Evolutionary conservation across 2,888 invertebrate genomes (phyloP), one percentile per base, ranked within the genome.

Genomic region (Stenotaenia linearis): DNA sequence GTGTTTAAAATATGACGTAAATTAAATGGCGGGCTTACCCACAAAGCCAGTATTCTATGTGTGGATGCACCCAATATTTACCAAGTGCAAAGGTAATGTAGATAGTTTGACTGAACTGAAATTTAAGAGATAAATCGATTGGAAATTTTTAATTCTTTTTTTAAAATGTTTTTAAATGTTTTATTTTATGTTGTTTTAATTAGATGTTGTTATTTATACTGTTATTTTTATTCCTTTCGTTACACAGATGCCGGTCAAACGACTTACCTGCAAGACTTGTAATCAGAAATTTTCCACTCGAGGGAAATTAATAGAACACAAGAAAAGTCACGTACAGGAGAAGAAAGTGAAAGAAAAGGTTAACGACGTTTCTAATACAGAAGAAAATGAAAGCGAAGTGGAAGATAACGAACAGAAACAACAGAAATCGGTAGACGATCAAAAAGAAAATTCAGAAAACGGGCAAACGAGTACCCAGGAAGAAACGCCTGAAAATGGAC

Each of bases 21-120:
- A 75, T 75, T 28, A 28, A 45, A 77, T 77, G 77, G 77, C 45
- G 77, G 45, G 45, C 77, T 77, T 77, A 45, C 77, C 77, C 45
- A 77, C 77, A 77, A 21, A 77, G 77, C 45, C 77, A 77, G 40
- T 45, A 35, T 25, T 77, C 45, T 40, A 28, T 77, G 77, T 45
- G 77, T 45, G 77, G 77, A 77, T 77, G 77, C 77, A 77, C 45
- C 77, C 40, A 30, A 35, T 75, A 35, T 35, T 75, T 37, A 32
- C 35, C 32, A 18, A 37, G 75, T 21, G 75, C 37, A 75, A 75
- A 75, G 37, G 75, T 75, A 75, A 32, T 30, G 75, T 75, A 32
- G 75, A 75, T 35, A 75, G 21, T 75, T 35, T 75, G 69, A 69
- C 56, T 6, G 10, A 10, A n/a, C n/a, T n/a, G n/a, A n/a, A n/a